Conservation (phyloP, 2,113 vertebrate species). For the Gymnocephalus cernua region DNA sequence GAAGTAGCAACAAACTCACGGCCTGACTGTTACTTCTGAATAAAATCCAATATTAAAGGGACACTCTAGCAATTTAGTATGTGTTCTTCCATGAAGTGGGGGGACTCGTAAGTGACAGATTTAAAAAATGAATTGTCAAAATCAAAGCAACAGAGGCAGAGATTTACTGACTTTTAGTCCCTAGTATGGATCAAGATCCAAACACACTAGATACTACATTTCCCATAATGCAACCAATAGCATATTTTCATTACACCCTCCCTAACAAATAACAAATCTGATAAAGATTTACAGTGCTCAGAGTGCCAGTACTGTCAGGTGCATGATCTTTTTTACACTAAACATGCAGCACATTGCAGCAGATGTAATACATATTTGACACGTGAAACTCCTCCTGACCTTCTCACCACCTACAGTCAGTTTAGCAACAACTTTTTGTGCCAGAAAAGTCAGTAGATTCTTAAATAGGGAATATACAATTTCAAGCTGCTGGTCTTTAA, state of each 20-base stretch:
- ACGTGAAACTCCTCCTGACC: slow-evolving; percentile 52
- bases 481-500: slow-evolving; percentile 62
- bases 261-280: neutral
- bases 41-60: neutral
- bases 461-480: slow-evolving; percentile 61
- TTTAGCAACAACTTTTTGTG: slow-evolving; percentile 59
- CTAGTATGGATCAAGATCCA: neutral
- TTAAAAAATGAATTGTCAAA: neutral
- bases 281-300: neutral
- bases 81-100: neutral
- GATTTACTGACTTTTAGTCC: neutral
- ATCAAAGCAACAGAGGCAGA: neutral
- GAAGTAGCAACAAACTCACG: neutral
- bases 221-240: neutral
- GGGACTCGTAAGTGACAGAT: neutral
- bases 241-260: neutral
- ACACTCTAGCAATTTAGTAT: neutral
- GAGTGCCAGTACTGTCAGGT: slow-evolving; percentile 10
- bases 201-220: neutral
- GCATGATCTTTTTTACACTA: slow-evolving; percentile 13
- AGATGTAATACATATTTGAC: slow-evolving; percentile 46
- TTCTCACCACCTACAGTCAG: slow-evolving; percentile 40
- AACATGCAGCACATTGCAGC: slow-evolving; percentile 21
- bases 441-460: slow-evolving; percentile 39
- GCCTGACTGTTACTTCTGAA: neutral